phyloP scores from a whole-genome alignment of 2,888 invertebrate species.

The Tigriopus californicus region DNA sequence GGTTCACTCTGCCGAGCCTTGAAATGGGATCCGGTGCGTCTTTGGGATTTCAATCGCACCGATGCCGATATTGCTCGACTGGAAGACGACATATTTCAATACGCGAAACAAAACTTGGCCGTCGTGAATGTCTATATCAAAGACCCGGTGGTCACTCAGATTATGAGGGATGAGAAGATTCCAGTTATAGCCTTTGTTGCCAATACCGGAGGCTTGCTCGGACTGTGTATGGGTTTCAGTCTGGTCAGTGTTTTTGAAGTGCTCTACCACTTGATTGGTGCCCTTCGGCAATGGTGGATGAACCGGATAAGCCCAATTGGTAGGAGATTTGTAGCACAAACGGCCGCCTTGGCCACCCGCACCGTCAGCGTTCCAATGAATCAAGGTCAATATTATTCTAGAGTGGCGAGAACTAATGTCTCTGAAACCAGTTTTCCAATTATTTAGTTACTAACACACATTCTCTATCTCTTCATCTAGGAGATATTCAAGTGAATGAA shows the following conservation, averaged over 20 bases:
- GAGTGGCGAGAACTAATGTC: no score
- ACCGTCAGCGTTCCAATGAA: no score
- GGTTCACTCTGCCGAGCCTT: no score
- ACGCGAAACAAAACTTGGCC: constrained; percentile 15
- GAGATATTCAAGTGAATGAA: no score
- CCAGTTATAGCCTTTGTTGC: constrained; percentile 15
- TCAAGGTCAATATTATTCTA: no score
- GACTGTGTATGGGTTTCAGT: constrained; percentile 16
- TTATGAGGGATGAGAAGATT: constrained; percentile 13
- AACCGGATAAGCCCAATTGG: neutral
- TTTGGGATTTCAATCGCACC: no score
- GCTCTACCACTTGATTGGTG: constrained; percentile 5
- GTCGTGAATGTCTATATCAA: constrained; percentile 16
- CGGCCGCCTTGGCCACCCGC: no score
- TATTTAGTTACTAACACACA: no score
- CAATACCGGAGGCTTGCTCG: constrained; percentile 14
- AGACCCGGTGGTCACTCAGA: constrained; percentile 14
- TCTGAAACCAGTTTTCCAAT: no score
- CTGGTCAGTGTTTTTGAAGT: constrained; percentile 13
- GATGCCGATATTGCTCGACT: neutral
- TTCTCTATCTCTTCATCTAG: no score
- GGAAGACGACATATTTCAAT: constrained; percentile 10
- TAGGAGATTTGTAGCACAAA: neutral
- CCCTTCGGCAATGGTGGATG: neutral
- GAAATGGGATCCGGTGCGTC: no score